Base-by-base conservation (phyloP, 2,888 invertebrate genomes). In the Macrophya annulata region DNA sequence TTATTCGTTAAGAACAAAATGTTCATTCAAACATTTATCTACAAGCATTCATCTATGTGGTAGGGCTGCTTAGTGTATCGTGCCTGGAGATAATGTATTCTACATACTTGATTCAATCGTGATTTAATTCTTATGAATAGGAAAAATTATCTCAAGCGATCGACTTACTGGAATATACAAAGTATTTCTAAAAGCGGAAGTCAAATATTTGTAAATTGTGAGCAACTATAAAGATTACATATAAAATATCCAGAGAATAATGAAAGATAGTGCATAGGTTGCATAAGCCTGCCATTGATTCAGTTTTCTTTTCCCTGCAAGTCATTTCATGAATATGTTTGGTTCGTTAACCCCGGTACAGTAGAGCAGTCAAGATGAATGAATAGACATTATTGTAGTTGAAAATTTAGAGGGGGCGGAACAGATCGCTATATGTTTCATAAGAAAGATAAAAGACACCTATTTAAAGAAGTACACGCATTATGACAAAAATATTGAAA, bases 321-420 rank as follows among this genome's bases (percentile, higher is more conserved):
- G 59, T 59, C 81, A 55, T 15, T 77, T 77, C 17, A 81, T 81
- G 59, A 40, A 40, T 62, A 25, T 62, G 21, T 62, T 62, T 51
- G 40, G 81, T 81, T 81, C 81, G 43, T 81, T 81, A 10, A 81
- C 81, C 81, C 62, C 62, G 62, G 62, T 62, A 43, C 43, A 51
- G 40, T 81, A 5, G 51, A 81, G 62, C 37, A 62, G 15, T 31
- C 51, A 51, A 62, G 25, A 62, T 62, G 12, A 59, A 81, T 81
- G 79, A 81, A 81, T 62, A 62, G 81, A 81, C 6, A 81, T 59
- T 81, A 81, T 81, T 81, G 62, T 81, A 59, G 59, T 25, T 81
- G 15, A 62, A 62, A 81, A 59, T 81, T 62, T 31, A 21, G 51
- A 77, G 55, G 48, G 55, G 25, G 51, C 77, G n/a, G 45, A 45